Percentiles rank a stretch among this genome's conserved stretches.
phyloP scores from a whole-genome alignment of 2,113 vertebrate genomes.

The Penelope pileata region DNA sequence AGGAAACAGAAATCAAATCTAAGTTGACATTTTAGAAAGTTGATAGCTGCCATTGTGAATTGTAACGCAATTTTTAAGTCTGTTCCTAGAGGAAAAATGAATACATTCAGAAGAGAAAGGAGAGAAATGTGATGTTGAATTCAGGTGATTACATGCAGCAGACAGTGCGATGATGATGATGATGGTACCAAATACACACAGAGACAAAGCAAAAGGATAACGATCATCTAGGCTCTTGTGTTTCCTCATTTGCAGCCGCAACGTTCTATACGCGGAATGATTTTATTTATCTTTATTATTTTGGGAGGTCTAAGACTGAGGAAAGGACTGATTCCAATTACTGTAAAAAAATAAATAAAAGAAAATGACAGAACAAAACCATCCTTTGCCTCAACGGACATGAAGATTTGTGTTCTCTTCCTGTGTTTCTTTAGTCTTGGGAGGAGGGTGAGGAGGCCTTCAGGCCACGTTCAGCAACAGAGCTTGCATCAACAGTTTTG shows the following conservation, averaged over 20 bases:
- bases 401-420: background rate
- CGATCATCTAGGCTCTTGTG: background rate
- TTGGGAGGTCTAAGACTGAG: background rate
- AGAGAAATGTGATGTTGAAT: background rate
- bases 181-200: background rate
- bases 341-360: background rate
- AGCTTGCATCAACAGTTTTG: background rate
- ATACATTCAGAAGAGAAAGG: background rate
- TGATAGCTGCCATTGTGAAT: conserved; percentile 31
- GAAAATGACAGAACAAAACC: accelerated
- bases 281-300: background rate
- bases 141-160: background rate
- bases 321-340: background rate
- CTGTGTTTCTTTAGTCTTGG: accelerated
- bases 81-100: conserved; percentile 27
- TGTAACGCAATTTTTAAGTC: conserved; percentile 25
- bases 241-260: background rate
- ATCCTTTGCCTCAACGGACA: accelerated
- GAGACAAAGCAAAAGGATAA: background rate
- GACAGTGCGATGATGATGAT: background rate
- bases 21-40: conserved; percentile 13
- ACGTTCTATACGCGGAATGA: background rate
- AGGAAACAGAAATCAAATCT: conserved; percentile 11
- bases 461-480: accelerated
- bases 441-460: background rate